Base-by-base conservation (phyloP, 2,113 vertebrate genomes). In the Agapornis roseicollis region DNA sequence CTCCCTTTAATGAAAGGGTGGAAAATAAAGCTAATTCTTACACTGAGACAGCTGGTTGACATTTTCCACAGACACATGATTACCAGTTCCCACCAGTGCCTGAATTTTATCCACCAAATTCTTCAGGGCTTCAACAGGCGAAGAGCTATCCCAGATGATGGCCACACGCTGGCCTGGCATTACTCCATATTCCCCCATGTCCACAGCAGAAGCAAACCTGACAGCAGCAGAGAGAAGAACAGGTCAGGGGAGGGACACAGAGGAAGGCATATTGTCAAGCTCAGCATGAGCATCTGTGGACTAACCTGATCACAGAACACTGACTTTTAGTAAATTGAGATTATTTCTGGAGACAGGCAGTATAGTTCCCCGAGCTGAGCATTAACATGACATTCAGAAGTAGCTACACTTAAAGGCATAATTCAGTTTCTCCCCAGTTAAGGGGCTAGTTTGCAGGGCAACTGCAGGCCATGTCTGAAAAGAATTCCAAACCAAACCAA, bases 31-130 rank as follows among this genome's bases (percentile, higher is more conserved):
- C 16, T 53, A 4, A 11, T 53, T 89, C 98, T 99, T 94, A 99
- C 99, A 99, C 6, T 98, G 95, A 72, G 96, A 33, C 24, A 99
- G 95, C 46, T 98, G 98, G 60, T 98, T 97, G 80, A 98, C 55
- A 23, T 99, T 99, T 94, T 99, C 99, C 92, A 99, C 97, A 1
- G 97, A 97, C 25, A 99, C 97, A 2, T 49, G 96, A 52, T 96
- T 98, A 20, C 96, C 96, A 2, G 90, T 60, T 37, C 99, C 99
- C 16, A 99, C 98, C 13, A 93, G 9, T 0, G 47, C 60, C 22
- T 97, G 97, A 49, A 99, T 88, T 24, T 97, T 93, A 35, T 98
- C 97, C 35, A 98, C 99, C 74, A 98, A 86, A 20, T 92, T 92
- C 94, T 98, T 98, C 74, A 99, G 96, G 7, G 97, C 97, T 18